These are phyloP conservation scores for Lota lota DNA, from an alignment of 2,113 vertebrate genomes.

Conservation along the genomic window DNA sequence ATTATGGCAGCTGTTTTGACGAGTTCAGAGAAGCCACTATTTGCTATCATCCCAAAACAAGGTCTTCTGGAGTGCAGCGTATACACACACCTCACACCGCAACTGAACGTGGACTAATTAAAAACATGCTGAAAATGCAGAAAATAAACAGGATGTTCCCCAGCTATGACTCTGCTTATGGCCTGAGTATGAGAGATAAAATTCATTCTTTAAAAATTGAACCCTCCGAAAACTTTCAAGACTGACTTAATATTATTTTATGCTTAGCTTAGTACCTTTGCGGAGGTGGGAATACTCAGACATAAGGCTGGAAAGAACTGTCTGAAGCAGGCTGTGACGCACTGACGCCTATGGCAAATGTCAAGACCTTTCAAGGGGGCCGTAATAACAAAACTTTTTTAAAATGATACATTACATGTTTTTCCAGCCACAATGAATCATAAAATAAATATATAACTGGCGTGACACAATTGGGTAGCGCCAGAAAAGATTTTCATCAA, in stretches of 20 bases:
- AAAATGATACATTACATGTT: slow-evolving; percentile 43
- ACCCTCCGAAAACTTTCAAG: slow-evolving; percentile 22
- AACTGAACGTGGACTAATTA: slow-evolving; percentile 42
- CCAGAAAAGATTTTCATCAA: slow-evolving; percentile 58
- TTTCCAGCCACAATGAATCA: slow-evolving; percentile 32
- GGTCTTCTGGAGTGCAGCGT: slow-evolving; percentile 18
- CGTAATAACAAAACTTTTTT: slow-evolving; percentile 54
- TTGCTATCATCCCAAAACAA: slow-evolving; percentile 26
- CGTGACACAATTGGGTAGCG: slow-evolving; percentile 38
- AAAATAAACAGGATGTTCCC: slow-evolving; percentile 25
- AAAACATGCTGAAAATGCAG: slow-evolving; percentile 54
- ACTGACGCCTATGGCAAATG: slow-evolving; percentile 61
- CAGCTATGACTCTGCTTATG: slow-evolving; percentile 14
- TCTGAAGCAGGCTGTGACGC: slow-evolving; percentile 43
- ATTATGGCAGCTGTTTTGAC: slow-evolving; percentile 34
- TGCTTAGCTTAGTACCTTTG: slow-evolving; percentile 18
- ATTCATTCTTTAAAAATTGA: slow-evolving; percentile 31
- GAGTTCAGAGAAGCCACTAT: slow-evolving; percentile 16
- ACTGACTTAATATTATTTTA: slow-evolving; percentile 27
- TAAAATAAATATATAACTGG: slow-evolving; percentile 22
- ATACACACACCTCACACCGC: slow-evolving; percentile 19
- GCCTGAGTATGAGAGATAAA: slow-evolving; percentile 26
- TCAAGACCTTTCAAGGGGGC: slow-evolving; percentile 60
- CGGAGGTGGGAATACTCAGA: slow-evolving; percentile 14
- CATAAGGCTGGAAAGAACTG: background rate